These are phyloP conservation scores for Chinchilla lanigera DNA, from an alignment of 2,113 vertebrate species.

Conservation along the genomic window DNA sequence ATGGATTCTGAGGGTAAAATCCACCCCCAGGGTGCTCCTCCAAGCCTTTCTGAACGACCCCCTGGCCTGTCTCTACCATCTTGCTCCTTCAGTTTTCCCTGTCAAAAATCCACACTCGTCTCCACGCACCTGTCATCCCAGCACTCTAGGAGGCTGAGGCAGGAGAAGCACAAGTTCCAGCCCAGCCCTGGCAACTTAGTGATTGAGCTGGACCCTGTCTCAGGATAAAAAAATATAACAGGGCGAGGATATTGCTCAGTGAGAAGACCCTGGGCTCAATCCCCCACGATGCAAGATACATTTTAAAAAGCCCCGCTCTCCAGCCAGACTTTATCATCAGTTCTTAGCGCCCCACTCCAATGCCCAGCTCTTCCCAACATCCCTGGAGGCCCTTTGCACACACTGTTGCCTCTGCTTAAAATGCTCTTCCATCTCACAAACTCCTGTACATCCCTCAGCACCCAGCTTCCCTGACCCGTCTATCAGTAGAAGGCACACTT, in stretches of 20 bases:
- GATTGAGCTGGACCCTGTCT: background rate
- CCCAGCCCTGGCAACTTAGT: background rate
- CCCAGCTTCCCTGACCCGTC: background rate
- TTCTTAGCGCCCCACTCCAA: background rate
- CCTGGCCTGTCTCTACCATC: no score
- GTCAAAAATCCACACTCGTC: background rate
- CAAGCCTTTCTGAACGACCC: accelerated
- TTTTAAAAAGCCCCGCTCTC: background rate
- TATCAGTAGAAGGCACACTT: background rate
- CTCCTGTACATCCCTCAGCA: background rate
- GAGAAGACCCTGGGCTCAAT: background rate
- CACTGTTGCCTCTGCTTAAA: background rate
- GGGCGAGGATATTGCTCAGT: background rate
- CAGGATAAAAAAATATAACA: background rate
- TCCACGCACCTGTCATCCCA: background rate
- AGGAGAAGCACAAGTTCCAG: background rate
- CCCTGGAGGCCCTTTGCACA: background rate
- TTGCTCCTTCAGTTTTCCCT: background rate
- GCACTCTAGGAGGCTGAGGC: background rate
- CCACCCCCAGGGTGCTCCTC: background rate
- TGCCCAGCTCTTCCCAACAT: background rate
- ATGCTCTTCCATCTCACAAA: background rate
- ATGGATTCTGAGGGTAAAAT: background rate
- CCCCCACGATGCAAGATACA: background rate
- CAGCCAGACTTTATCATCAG: background rate